These are phyloP conservation scores for Eulithis testata DNA, from an alignment of 2,888 invertebrate genomes.

Conservation along the genomic window DNA sequence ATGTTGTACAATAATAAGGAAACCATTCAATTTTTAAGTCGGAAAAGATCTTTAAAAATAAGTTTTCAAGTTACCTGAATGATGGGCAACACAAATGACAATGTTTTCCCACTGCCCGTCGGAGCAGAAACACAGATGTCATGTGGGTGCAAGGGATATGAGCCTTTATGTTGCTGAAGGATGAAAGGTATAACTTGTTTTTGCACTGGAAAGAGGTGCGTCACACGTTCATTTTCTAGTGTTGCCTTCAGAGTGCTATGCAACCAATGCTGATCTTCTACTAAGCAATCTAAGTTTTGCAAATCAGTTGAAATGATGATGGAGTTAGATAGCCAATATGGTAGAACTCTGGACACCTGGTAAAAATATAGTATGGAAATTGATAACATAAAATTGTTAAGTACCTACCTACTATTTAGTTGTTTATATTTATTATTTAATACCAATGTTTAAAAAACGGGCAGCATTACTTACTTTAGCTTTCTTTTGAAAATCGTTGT, in stretches of 20 bases:
- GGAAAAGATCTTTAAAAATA: background rate
- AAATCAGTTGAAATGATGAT: constrained; percentile 90
- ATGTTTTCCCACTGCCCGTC: constrained; percentile 98
- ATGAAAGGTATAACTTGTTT: constrained; percentile 91
- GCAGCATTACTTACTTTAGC: constrained; percentile 65
- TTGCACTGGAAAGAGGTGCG: constrained; percentile 94
- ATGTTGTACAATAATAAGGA: no score
- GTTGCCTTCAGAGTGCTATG: constrained; percentile 85
- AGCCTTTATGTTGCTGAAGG: constrained; percentile 85
- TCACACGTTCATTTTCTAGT: constrained; percentile 88
- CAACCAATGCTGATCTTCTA: constrained; percentile 86
- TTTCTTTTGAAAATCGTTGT: constrained; percentile 84
- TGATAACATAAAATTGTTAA: no score
- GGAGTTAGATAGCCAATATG: constrained; percentile 94
- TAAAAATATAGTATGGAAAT: constrained; percentile 42
- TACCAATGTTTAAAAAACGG: no score
- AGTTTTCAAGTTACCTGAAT: constrained; percentile 85
- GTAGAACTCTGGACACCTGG: constrained; percentile 91
- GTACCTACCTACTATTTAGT: no score
- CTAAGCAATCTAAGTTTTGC: constrained; percentile 78
- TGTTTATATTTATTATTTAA: no score
- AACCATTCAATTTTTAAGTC: no score
- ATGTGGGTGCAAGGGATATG: constrained; percentile 88
- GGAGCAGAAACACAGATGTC: constrained; percentile 99
- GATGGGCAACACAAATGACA: constrained; percentile 96